Percentiles rank a stretch among this genome's conserved stretches.
Evolutionary conservation across 2,797 vertebrate genomes (phyloP).

Genomic region (Anguilla anguilla): DNA sequence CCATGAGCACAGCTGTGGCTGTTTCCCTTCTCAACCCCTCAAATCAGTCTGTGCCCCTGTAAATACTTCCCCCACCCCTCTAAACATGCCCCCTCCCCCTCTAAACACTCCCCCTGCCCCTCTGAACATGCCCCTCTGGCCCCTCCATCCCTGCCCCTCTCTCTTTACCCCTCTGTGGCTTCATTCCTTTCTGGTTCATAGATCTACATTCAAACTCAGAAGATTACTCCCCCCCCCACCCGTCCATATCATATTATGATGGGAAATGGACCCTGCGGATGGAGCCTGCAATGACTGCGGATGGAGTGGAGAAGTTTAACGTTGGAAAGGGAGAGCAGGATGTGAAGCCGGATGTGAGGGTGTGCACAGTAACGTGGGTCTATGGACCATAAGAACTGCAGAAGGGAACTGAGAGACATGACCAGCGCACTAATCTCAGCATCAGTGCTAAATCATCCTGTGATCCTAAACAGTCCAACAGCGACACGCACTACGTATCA

Average conservation of each 20-base stretch:
- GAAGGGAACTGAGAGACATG: neutral
- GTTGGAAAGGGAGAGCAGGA: neutral
- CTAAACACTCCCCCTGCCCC: no score
- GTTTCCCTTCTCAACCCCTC: neutral
- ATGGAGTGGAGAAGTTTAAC: neutral
- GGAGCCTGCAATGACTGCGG: neutral
- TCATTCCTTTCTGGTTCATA: conserved; percentile 32
- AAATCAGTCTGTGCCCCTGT: neutral
- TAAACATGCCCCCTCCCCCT: neutral
- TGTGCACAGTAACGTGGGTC: neutral
- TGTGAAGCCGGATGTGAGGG: neutral
- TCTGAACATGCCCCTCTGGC: conserved; percentile 32
- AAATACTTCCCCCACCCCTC: neutral
- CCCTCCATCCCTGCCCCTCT: conserved; percentile 31
- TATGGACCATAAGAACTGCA: neutral
- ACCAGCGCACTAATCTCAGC: no score
- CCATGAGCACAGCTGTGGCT: neutral
- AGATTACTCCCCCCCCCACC: conserved; percentile 7
- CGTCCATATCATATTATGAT: neutral
- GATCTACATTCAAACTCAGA: conserved; percentile 42
- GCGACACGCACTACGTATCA: neutral
- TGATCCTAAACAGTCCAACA: neutral
- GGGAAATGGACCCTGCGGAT: neutral
- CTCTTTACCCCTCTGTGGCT: conserved; percentile 27
- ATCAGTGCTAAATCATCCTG: neutral